phyloP scores from a whole-genome alignment of 1,140 invertebrate species.

The Diplogasteroides magnus region DNA sequence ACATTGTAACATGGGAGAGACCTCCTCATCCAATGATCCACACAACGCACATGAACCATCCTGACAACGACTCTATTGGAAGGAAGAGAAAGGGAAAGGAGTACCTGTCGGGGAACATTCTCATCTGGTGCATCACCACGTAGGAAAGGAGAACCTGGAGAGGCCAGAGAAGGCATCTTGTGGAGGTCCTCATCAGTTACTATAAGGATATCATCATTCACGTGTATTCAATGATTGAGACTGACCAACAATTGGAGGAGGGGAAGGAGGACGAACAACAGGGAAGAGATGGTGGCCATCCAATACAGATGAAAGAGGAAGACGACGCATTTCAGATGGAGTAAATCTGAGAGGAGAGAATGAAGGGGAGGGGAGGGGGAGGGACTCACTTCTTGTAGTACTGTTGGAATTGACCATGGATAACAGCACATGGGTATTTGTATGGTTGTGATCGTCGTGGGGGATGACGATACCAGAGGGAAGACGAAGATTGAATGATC shows the following conservation, averaged over 20 bases:
- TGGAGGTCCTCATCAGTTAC: not conserved
- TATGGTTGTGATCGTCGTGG: slow-evolving; percentile 7
- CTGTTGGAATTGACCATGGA: slow-evolving; percentile 18
- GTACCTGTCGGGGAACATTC: not conserved
- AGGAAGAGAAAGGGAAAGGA: not conserved
- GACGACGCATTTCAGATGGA: slow-evolving; percentile 14
- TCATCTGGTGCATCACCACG: not conserved
- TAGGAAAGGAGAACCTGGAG: not conserved
- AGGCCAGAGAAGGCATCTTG: not conserved
- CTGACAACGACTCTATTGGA: no score
- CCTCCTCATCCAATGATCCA: not conserved
- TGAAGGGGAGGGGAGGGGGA: not conserved
- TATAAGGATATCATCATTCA: not conserved
- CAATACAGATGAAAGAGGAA: slow-evolving; percentile 20
- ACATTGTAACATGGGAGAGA: not conserved
- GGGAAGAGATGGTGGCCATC: slow-evolving; percentile 11
- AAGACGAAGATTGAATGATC: slow-evolving; percentile 22
- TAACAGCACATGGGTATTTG: slow-evolving; percentile 18
- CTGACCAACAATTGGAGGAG: slow-evolving; percentile 13
- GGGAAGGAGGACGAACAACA: slow-evolving; percentile 5
- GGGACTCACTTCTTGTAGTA: slow-evolving; percentile 19
- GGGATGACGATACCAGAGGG: slow-evolving; percentile 14
- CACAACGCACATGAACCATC: not conserved
- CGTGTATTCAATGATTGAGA: not conserved
- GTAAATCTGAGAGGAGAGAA: slow-evolving; percentile 6